Percentiles rank a stretch among this genome's conserved stretches.
These are phyloP conservation scores for Capitella teleta DNA, from an alignment of 1,140 invertebrate species.

Conservation along the genomic window DNA sequence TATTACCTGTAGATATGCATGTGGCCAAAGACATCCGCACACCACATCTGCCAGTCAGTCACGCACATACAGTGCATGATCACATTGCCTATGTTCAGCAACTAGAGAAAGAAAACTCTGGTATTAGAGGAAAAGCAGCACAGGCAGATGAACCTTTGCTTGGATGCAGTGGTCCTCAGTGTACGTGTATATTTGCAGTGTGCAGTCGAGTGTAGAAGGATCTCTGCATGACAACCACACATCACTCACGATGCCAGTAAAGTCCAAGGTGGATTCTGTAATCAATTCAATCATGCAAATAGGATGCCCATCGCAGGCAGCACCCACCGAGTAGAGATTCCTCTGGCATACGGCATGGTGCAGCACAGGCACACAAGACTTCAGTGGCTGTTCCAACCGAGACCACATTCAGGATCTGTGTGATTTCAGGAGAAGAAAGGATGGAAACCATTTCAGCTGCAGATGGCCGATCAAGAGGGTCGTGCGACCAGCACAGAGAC, in stretches of 20 bases:
- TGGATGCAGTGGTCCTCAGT: not conserved
- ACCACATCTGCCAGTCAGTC: slow-evolving; percentile 6
- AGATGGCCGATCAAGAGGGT: slow-evolving; percentile 73
- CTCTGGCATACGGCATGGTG: not conserved
- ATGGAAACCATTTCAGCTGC: slow-evolving; percentile 88
- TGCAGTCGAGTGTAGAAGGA: not conserved
- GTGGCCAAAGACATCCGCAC: not conserved
- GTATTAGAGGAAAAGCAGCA: not conserved
- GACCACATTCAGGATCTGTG: slow-evolving; percentile 63
- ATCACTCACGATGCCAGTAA: not conserved
- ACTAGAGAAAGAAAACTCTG: not conserved
- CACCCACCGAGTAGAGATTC: too few relatives aligned
- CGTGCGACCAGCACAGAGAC: slow-evolving; percentile 88
- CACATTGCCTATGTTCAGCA: not conserved
- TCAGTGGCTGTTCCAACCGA: not conserved
- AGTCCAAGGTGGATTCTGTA: too few relatives aligned
- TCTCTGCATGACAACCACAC: not conserved
- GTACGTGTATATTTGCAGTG: not conserved
- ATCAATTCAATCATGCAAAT: too few relatives aligned
- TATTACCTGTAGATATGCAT: slow-evolving; percentile 9
- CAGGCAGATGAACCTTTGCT: not conserved
- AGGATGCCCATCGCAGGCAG: too few relatives aligned
- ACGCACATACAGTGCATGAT: slow-evolving; percentile 6
- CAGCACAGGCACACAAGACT: slow-evolving; percentile 2
- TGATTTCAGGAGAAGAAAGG: slow-evolving; percentile 82